Evolutionary conservation across 2,797 vertebrate species (phyloP).

Genomic region (Rhyacichthys aspro): DNA sequence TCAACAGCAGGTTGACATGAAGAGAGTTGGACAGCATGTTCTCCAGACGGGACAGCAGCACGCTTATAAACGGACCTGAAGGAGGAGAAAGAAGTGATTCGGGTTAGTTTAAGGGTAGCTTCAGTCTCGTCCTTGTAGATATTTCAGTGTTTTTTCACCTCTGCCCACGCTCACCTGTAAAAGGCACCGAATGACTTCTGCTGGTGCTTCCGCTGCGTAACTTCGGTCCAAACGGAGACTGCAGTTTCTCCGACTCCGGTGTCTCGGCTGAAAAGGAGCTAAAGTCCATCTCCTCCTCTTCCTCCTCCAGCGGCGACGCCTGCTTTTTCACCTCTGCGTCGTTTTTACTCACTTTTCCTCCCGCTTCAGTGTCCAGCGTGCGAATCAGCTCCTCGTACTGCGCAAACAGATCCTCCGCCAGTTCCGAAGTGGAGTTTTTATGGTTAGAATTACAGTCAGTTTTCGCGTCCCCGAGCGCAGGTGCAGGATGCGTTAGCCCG

Average conservation of each 20-base stretch:
- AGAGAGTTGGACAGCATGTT: conserved; percentile 96
- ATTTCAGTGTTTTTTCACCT: too few relatives aligned
- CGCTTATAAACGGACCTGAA: conserved; percentile 95
- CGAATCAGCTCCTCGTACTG: conserved; percentile 92
- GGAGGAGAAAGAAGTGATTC: background rate
- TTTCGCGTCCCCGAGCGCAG: conserved; percentile 49
- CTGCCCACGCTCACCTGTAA: conserved; percentile 85
- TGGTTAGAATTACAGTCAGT: conserved; percentile 56
- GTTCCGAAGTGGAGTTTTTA: conserved; percentile 33
- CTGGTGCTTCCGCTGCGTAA: conserved; percentile 49
- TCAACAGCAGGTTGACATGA: conserved; percentile 93
- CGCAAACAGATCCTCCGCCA: conserved; percentile 85
- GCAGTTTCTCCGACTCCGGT: conserved; percentile 81
- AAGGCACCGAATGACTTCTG: conserved; percentile 82
- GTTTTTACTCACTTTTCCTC: conserved; percentile 57
- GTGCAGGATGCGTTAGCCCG: conserved; percentile 59
- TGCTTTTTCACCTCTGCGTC: conserved; percentile 65
- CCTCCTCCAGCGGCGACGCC: conserved; percentile 65
- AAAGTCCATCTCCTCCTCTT: conserved; percentile 85
- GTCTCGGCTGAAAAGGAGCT: conserved; percentile 84
- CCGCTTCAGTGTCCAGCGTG: conserved; percentile 79
- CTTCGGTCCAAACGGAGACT: conserved; percentile 81
- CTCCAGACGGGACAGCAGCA: conserved; percentile 95
- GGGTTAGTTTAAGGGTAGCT: too few relatives aligned
- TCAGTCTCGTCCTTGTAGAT: too few relatives aligned